Percentiles rank a stretch among this genome's conserved stretches.
These are phyloP conservation scores for Lathamus discolor DNA, from an alignment of 2,113 vertebrate species.

Conservation along the genomic window DNA sequence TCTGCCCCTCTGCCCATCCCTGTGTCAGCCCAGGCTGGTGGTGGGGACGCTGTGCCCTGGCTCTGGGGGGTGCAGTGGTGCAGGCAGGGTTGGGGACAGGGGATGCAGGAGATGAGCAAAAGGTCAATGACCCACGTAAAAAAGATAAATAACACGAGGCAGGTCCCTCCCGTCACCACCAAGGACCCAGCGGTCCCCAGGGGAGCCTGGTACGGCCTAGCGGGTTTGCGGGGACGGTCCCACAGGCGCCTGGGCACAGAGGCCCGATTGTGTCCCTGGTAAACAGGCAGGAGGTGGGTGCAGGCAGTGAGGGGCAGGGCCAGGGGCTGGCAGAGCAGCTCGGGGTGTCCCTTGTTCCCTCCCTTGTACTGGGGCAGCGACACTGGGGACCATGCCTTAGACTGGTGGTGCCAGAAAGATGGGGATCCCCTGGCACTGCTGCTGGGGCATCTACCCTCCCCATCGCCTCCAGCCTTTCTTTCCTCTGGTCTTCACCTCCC, in stretches of 20 bases:
- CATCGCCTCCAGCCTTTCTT: background rate
- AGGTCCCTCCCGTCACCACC: background rate
- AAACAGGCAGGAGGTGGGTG: slow-evolving; percentile 27
- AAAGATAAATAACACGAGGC: background rate
- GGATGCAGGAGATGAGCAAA: background rate
- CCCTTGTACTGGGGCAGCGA: background rate
- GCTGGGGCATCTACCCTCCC: background rate
- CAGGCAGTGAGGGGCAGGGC: background rate
- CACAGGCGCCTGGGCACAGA: background rate
- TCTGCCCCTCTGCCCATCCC: background rate
- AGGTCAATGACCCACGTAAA: slow-evolving; percentile 2
- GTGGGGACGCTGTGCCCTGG: background rate
- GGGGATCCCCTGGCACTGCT: background rate
- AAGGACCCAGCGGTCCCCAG: background rate
- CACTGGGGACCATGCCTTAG: background rate
- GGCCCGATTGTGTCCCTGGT: slow-evolving; percentile 22
- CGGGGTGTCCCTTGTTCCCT: background rate
- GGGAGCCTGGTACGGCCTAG: slow-evolving; percentile 35
- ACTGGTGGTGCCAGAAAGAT: background rate
- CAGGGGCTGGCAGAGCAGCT: background rate
- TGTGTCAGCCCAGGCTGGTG: accelerated
- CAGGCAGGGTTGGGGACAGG: background rate
- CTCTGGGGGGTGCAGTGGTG: background rate
- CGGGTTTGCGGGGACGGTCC: background rate
- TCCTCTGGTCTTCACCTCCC: background rate